phyloP scores from a whole-genome alignment of 30 jellyfish, hydroid and myxozoan species.

The Turritopsis rubra region DNA sequence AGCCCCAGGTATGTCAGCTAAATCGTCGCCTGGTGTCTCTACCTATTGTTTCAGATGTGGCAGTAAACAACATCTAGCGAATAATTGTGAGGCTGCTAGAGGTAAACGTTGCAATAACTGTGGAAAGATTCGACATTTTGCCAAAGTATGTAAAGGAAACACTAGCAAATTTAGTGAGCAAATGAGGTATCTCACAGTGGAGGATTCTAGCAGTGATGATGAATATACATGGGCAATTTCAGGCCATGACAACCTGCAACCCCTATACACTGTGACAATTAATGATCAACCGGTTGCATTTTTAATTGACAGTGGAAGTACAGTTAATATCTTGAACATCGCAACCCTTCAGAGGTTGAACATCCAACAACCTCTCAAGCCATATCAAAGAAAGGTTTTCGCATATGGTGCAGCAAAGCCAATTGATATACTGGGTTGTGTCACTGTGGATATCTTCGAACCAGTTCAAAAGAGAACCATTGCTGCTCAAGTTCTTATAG shows the following conservation, averaged over 20 bases:
- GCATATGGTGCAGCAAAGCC: background rate
- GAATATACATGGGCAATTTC: conserved; percentile 30
- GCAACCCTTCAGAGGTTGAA: background rate
- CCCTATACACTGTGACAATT: background rate
- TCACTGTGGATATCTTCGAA: background rate
- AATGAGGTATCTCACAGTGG: background rate
- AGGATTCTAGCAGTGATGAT: conserved; percentile 32
- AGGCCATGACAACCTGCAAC: conserved; percentile 2
- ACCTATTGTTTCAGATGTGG: conserved; percentile 28
- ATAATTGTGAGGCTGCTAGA: conserved; percentile 25
- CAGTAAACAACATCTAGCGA: conserved; percentile 23
- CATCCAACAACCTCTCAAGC: conserved; percentile 15
- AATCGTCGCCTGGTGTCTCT: background rate
- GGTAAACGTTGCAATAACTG: conserved; percentile 40
- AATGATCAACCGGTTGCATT: background rate
- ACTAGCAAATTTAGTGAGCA: background rate
- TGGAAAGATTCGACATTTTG: conserved; percentile 39
- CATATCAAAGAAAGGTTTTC: conserved; percentile 14
- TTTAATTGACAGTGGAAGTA: conserved; percentile 40
- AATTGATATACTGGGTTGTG: background rate
- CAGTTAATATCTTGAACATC: conserved; percentile 17
- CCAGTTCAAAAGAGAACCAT: background rate
- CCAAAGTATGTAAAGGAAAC: conserved; percentile 30
- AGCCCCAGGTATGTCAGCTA: too few species aligned
- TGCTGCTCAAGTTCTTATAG: conserved; percentile 6